Conservation (phyloP, 2,797 vertebrate genomes). For the Platyrinchus mystaceus region DNA sequence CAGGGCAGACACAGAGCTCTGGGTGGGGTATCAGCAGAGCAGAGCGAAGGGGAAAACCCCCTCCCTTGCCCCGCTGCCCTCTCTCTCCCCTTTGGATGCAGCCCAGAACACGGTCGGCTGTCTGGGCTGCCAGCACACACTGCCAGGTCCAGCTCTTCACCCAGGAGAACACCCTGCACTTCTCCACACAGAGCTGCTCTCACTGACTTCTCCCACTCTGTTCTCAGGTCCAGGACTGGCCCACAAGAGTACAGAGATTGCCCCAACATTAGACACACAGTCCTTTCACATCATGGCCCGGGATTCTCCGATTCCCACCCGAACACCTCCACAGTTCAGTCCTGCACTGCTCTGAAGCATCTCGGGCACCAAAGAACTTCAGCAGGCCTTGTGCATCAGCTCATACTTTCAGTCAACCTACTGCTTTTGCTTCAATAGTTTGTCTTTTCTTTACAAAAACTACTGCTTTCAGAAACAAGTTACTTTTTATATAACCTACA, state of each 20-base stretch:
- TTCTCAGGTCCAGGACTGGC: too few relatives aligned
- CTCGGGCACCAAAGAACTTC: background rate
- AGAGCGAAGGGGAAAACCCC: background rate
- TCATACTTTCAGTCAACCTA: background rate
- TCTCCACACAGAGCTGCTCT: background rate
- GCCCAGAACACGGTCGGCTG: accelerated
- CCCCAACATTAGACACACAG: background rate
- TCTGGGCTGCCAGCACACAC: accelerated
- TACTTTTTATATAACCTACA: background rate
- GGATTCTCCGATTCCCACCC: background rate
- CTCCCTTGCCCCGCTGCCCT: background rate
- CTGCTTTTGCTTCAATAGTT: background rate
- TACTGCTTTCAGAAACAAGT: background rate
- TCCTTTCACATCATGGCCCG: background rate
- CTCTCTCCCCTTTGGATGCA: background rate
- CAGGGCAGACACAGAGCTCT: background rate
- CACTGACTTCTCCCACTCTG: background rate
- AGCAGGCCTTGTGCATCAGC: background rate
- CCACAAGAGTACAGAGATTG: background rate
- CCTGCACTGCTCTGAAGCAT: background rate
- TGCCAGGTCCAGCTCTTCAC: background rate
- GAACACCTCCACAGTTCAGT: background rate
- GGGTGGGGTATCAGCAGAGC: background rate
- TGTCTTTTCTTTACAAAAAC: background rate
- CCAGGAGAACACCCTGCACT: background rate